Evolutionary conservation across 2,888 invertebrate species (phyloP), one percentile per base, ranked within the genome.

Genomic region (Stratiomys singularior): DNA sequence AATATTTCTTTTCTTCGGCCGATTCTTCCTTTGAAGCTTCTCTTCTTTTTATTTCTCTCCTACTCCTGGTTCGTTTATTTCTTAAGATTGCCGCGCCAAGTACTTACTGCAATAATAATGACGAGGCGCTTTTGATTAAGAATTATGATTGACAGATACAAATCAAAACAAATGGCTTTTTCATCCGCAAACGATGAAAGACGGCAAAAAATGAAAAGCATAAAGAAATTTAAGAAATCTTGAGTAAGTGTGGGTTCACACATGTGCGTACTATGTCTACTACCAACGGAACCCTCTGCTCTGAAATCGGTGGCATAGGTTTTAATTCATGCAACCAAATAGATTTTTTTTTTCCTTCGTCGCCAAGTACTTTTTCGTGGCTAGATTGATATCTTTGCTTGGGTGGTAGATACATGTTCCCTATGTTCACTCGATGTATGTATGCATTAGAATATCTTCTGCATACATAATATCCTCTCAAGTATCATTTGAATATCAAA

Each of bases 81-180:
- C 52, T 52, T 52, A 52, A 5, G 18, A 52, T 37, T 52, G 18
- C 25, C 15, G n/a, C 2, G 18, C 46, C 23, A 37, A 44, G 30
- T 69, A 69, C 47, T 69, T 69, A 21, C 46, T 46, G 25, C 30
- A 69, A 21, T 69, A 46, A 69, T 69, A 46, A 69, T 69, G 69
- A 46, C 47, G 25, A 47, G 46, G 69, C 69, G 25, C 46, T 47
- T 69, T 69, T 47, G 69, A 69, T 69, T 69, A 69, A 46, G 69
- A 69, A 46, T 69, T 69, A 69, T 69, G 69, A 69, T 69, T 69
- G 69, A 69, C 69, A 69, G 69, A 69, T 69, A 69, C 69, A 69
- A 69, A 69, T 69, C 69, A 69, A 69, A 69, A 69, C 69, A 69
- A 69, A 69, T 69, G 69, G 47, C 30, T 69, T 66, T 66, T 66